Evolutionary conservation across 2,888 invertebrate species (phyloP).

Genomic region (Heliconius ethilla): DNA sequence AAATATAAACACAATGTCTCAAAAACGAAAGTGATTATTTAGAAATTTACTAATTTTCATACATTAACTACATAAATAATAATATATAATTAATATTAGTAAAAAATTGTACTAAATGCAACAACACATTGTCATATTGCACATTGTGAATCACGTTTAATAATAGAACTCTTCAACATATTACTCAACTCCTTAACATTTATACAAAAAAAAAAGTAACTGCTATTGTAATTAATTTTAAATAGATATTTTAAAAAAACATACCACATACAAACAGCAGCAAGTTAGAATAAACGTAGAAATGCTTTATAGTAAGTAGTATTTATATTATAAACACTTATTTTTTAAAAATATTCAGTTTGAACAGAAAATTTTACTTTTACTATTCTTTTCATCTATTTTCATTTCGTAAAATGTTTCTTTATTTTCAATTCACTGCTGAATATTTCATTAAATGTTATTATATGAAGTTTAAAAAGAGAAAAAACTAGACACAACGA

Average conservation of each 20-base stretch:
- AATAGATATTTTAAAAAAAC: not conserved
- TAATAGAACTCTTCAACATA: not conserved
- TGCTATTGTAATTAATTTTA: not conserved
- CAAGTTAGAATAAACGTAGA: not conserved
- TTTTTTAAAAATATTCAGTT: not conserved
- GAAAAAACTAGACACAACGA: not conserved
- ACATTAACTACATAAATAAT: not conserved
- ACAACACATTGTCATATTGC: slow-evolving; percentile 6
- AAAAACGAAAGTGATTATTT: not conserved
- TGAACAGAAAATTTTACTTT: not conserved
- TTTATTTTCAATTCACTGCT: not conserved
- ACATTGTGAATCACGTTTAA: not conserved
- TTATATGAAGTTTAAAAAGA: not conserved
- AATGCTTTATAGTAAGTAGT: not conserved
- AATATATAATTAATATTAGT: slow-evolving; percentile 1
- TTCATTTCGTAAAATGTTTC: not conserved
- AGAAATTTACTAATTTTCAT: not conserved
- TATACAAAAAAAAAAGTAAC: not conserved
- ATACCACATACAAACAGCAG: not conserved
- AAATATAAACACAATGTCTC: not conserved
- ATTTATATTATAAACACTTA: not conserved
- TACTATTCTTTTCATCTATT: too few species aligned
- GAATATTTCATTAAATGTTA: not conserved
- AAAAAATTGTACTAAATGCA: slow-evolving; percentile 21
- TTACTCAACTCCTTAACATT: not conserved